phyloP scores from a whole-genome alignment of 2,113 vertebrate species.

The Podilymbus podiceps region DNA sequence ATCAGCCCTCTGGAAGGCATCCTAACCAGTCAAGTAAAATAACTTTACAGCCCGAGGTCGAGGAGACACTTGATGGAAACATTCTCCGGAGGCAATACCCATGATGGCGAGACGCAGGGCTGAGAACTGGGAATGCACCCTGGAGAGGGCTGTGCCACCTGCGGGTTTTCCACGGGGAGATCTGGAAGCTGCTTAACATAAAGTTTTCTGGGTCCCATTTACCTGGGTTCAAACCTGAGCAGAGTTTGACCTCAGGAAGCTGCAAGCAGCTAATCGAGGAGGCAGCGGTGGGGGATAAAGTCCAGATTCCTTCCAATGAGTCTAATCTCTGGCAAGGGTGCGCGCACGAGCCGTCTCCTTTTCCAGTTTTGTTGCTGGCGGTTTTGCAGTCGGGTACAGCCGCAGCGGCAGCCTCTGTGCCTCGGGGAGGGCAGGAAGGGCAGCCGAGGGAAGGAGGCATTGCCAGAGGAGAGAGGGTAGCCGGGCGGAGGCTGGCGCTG shows the following conservation, averaged over 20 bases:
- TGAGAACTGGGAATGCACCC: neutral
- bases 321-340: constrained; percentile 16
- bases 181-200: neutral
- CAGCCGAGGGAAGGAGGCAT: neutral
- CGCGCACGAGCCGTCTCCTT: neutral
- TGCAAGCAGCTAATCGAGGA: neutral
- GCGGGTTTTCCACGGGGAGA: neutral
- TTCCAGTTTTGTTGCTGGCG: neutral
- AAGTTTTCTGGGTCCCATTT: neutral
- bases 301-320: constrained; percentile 20
- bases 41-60: neutral
- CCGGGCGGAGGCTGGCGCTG: neutral
- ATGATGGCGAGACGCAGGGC: neutral
- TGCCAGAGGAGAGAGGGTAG: neutral
- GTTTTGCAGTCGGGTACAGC: neutral
- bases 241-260: neutral
- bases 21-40: neutral
- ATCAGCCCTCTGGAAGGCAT: neutral
- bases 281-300: constrained; percentile 31
- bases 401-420: neutral
- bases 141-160: neutral
- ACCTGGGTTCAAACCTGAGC: neutral
- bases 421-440: neutral
- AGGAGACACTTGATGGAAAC: neutral
- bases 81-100: neutral